Evolutionary conservation across 2,888 invertebrate species (phyloP), one percentile per base, ranked within the genome.

Genomic region (Lasioglossum villosulum): DNA sequence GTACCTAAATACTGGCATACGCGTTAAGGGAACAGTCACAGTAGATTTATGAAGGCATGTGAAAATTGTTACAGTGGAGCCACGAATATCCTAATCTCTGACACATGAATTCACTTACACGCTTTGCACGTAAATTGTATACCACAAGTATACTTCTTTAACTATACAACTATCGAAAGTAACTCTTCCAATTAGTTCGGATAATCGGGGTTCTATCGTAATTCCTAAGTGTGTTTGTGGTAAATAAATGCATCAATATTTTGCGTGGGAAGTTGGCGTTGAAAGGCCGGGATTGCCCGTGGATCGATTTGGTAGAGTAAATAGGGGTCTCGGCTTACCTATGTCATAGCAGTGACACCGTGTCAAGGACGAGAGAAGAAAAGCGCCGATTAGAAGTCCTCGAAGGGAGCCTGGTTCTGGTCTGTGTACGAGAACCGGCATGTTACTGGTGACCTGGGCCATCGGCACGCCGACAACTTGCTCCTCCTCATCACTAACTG

Each of bases 401-500:
- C 92, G 91, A 87, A 92, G 91, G 88, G 92, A 91, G 87, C 88
- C 90, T 88, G 90, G 86, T 81, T 84, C 85, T 82, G 82, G 90
- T 90, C 88, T 84, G 88, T 90, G 89, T 88, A 90, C 90, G 90
- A 91, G 91, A 89, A 90, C 90, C 90, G 93, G 93, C 95, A 95
- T 95, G 92, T 93, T 94, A 92, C 91, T 91, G 91, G 90, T 87
- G 92, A 90, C 90, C 91, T 89, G 85, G 90, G 90, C 90, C 90
- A 91, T 91, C 90, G 92, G 92, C 88, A 91, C 92, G 90, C 90
- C 92, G 89, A 92, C 90, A 90, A 92, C 91, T 91, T 89, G 90
- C 88, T 91, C 92, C 94, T 93, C 94, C 94, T 93, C 94, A 91
- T 93, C 93, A 92, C 90, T 91, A 91, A 91, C 92, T 91, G 90